Conservation (phyloP, 2,888 invertebrate species). For the Agriopis marginaria region DNA sequence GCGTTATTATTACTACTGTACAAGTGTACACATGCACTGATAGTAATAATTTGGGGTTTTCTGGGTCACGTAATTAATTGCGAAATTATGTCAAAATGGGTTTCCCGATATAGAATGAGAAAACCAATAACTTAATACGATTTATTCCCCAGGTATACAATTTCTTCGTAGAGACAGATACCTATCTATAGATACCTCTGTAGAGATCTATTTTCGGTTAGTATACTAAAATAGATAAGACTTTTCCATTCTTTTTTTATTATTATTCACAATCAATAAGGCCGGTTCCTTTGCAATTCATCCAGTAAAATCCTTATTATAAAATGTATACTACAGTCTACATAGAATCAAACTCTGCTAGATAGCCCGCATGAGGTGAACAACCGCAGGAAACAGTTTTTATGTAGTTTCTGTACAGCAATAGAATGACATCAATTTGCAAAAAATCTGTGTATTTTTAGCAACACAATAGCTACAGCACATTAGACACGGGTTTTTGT, state of each 20-base stretch:
- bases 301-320: background rate
- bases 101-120: no score
- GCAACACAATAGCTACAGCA: conserved; percentile 7
- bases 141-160: no score
- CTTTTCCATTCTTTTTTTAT: no score
- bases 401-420: conserved; percentile 5
- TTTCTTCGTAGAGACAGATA: no score
- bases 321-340: no score
- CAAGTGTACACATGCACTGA: background rate
- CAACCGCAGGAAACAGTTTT: conserved; percentile 14
- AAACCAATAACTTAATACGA: no score
- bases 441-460: conserved; percentile 15
- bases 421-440: conserved; percentile 22
- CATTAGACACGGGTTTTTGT: conserved; percentile 17
- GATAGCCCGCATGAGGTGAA: conserved; percentile 17
- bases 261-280: background rate
- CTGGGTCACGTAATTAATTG: background rate
- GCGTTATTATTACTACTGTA: background rate
- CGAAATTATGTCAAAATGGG: no score
- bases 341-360: background rate
- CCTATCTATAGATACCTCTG: no score
- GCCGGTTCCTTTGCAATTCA: background rate
- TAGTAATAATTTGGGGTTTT: background rate
- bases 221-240: no score
- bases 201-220: no score